Percentiles rank a stretch among this genome's conserved stretches.
These are phyloP conservation scores for Monopis laevigella DNA, from an alignment of 2,888 invertebrate species.

Conservation along the genomic window DNA sequence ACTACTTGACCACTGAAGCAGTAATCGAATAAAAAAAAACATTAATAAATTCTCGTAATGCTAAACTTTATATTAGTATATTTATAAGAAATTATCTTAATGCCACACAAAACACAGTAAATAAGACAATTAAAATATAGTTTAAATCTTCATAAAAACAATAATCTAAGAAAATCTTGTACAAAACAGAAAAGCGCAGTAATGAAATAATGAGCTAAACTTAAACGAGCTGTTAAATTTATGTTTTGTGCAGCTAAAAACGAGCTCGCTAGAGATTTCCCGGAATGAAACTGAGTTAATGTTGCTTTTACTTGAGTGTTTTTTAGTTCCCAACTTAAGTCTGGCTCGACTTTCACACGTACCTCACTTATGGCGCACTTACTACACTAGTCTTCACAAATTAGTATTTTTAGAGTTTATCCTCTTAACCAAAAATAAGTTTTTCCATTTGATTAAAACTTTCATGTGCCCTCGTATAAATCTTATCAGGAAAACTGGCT, in stretches of 20 bases:
- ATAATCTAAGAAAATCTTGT: conserved; percentile 24
- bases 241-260: conserved; percentile 60
- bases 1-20: no score
- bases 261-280: conserved; percentile 49
- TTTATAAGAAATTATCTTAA: no score
- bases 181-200: conserved; percentile 37
- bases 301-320: conserved; percentile 22
- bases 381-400: no score
- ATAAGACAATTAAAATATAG: conserved; percentile 11
- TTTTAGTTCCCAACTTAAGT: conserved; percentile 13
- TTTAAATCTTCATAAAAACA: conserved; percentile 13
- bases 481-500: no score
- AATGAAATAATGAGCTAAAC: conserved; percentile 61
- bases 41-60: no score
- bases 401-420: no score
- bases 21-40: no score
- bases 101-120: conserved; percentile 1
- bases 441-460: no score
- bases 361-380: conserved; percentile 6
- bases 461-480: no score
- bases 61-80: no score
- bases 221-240: conserved; percentile 60
- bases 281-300: conserved; percentile 46
- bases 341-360: conserved; percentile 14
- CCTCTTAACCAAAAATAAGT: no score